Percentiles rank a stretch among this genome's conserved stretches.
phyloP scores from a whole-genome alignment of 2,113 vertebrate species.

The human (Homo sapiens) region DNA sequence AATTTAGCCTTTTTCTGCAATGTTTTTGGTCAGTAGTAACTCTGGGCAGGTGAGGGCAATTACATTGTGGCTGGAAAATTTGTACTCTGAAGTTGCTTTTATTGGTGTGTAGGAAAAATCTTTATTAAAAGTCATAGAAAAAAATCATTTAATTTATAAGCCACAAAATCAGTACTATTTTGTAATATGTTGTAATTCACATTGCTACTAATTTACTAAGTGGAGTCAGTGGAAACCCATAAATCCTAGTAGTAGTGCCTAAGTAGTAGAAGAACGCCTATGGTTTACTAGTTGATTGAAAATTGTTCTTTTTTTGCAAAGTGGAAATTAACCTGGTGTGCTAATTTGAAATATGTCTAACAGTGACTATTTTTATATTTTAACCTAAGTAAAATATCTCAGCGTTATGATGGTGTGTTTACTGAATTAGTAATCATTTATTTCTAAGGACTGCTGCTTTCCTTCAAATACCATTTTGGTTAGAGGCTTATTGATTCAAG shows the following conservation, averaged over 20 bases:
- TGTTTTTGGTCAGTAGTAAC: conserved; percentile 36
- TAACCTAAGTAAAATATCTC: conserved; percentile 4
- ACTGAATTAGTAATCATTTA: conserved; percentile 29
- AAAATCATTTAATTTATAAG: conserved; percentile 39
- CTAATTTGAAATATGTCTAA: not conserved
- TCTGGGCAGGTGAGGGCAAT: conserved; percentile 12
- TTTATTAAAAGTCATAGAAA: not conserved
- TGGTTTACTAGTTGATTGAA: not conserved
- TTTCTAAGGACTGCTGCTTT: not conserved
- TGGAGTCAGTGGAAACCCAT: conserved; percentile 7
- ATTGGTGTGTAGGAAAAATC: conserved; percentile 20
- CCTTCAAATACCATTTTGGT: not conserved
- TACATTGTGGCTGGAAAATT: not conserved
- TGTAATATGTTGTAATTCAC: not conserved
- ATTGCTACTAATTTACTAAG: conserved; percentile 24
- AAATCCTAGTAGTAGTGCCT: not conserved
- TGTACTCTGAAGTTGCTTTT: conserved; percentile 29
- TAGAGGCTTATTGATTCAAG: not conserved
- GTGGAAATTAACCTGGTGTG: not conserved
- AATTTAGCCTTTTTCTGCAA: conserved; percentile 21
- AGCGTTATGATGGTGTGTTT: not conserved
- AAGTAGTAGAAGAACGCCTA: not conserved
- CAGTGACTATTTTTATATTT: not conserved
- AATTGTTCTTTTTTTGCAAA: conserved; percentile 17
- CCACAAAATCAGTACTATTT: not conserved